Evolutionary conservation across 2,888 invertebrate species (phyloP).

Genomic region (Dastarcus helophoroides): DNA sequence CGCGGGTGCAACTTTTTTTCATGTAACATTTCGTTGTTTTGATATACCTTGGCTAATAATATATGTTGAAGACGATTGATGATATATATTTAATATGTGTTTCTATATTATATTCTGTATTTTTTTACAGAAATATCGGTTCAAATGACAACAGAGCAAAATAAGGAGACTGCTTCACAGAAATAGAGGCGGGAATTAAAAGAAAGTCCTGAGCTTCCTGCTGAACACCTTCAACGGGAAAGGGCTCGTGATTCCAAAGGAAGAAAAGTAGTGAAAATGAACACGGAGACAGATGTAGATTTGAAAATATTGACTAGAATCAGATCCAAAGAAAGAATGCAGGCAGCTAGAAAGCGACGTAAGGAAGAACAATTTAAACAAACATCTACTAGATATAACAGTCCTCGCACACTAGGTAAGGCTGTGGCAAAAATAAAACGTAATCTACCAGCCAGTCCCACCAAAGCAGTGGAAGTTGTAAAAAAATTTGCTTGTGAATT

Average conservation of each 20-base stretch:
- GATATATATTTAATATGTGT: constrained; percentile 4
- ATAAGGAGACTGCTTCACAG: too few species aligned
- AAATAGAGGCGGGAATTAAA: constrained; percentile 7
- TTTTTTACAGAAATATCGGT: too few species aligned
- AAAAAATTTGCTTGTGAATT: constrained; percentile 12
- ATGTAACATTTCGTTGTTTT: constrained; percentile 6
- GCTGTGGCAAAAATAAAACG: constrained; percentile 11
- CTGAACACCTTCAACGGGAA: constrained; percentile 3
- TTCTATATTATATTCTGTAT: constrained; percentile 5
- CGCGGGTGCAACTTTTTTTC: constrained; percentile 2
- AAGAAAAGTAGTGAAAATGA: constrained; percentile 7
- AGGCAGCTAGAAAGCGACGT: constrained; percentile 10
- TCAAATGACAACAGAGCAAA: too few species aligned
- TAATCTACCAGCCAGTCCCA: constrained; percentile 11
- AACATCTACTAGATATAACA: constrained; percentile 8
- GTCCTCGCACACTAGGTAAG: constrained; percentile 9
- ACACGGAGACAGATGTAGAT: constrained; percentile 8
- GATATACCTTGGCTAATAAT: constrained; percentile 6
- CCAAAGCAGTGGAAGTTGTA: too few species aligned
- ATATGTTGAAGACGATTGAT: constrained; percentile 9
- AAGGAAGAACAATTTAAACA: constrained; percentile 8
- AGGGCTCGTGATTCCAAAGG: too few species aligned
- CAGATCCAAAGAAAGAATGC: too few species aligned
- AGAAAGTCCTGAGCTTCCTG: constrained; percentile 8
- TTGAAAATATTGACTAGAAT: constrained; percentile 8